Evolutionary conservation across 2,113 vertebrate species (phyloP).

Genomic region (Maccullochella peelii): DNA sequence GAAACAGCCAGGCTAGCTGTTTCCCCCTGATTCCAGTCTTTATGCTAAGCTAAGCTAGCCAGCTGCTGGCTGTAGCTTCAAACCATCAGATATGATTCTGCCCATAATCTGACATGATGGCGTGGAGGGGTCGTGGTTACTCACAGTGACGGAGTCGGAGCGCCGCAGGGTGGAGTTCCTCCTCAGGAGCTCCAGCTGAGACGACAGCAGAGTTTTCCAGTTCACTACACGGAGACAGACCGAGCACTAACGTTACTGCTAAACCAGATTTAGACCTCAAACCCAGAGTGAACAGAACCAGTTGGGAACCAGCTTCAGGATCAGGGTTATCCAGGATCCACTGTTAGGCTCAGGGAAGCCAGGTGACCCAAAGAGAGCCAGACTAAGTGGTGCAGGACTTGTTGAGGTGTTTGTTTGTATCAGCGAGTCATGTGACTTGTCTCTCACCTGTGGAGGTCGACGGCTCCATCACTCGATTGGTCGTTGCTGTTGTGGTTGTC

Average conservation of each 20-base stretch:
- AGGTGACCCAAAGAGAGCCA: background rate
- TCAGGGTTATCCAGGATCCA: background rate
- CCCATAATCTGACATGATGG: background rate
- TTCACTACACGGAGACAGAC: constrained; percentile 52
- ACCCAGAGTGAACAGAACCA: background rate
- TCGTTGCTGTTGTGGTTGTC: constrained; percentile 1
- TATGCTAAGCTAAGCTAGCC: too few relatives aligned
- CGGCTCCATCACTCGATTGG: constrained; percentile 13
- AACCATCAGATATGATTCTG: too few relatives aligned
- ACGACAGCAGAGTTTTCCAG: constrained; percentile 65
- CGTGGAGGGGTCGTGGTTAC: constrained; percentile 7
- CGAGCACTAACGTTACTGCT: too few relatives aligned
- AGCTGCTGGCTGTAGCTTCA: too few relatives aligned
- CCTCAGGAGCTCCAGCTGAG: constrained; percentile 72
- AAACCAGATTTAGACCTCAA: too few relatives aligned
- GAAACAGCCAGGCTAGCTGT: too few relatives aligned
- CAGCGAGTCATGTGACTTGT: constrained; percentile 1
- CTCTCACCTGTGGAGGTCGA: constrained; percentile 59
- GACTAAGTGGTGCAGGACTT: background rate
- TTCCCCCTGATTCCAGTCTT: too few relatives aligned
- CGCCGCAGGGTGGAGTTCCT: constrained; percentile 73
- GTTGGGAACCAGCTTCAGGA: background rate
- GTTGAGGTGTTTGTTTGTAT: too few relatives aligned
- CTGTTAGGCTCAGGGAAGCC: background rate
- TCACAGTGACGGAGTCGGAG: constrained; percentile 70